These are phyloP conservation scores for Chloropsis cyanopogon DNA, from an alignment of 2,113 vertebrate species.

Conservation along the genomic window DNA sequence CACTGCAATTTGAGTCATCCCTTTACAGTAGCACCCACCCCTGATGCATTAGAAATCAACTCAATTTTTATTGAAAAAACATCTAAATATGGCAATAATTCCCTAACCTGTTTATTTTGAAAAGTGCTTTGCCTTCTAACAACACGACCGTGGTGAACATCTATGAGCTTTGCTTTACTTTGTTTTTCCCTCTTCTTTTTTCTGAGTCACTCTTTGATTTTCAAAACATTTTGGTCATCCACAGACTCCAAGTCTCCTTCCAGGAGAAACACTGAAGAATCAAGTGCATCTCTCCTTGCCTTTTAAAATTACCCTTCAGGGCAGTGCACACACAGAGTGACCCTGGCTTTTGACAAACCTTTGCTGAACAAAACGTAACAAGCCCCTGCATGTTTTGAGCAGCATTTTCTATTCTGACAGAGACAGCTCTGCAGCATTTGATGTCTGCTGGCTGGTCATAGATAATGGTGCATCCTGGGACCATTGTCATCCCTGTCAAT, in stretches of 20 bases:
- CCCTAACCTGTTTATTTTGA: slow-evolving; percentile 62
- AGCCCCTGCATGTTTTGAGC: slow-evolving; percentile 80
- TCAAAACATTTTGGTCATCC: slow-evolving; percentile 85
- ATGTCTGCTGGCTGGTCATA: slow-evolving; percentile 93
- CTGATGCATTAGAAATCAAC: slow-evolving; percentile 44
- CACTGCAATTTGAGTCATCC: slow-evolving; percentile 63
- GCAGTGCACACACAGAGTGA: slow-evolving; percentile 82
- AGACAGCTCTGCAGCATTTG: slow-evolving; percentile 89
- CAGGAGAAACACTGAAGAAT: slow-evolving; percentile 77
- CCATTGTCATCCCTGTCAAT: slow-evolving; percentile 98
- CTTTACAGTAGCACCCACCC: slow-evolving; percentile 47
- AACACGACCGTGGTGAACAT: slow-evolving; percentile 12
- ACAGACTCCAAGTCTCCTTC: slow-evolving; percentile 75
- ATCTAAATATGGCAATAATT: slow-evolving; percentile 74
- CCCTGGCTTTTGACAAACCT: slow-evolving; percentile 92
- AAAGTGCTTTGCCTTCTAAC: slow-evolving; percentile 67
- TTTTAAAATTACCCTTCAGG: slow-evolving; percentile 83
- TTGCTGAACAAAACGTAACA: slow-evolving; percentile 90
- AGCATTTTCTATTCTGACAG: slow-evolving; percentile 88
- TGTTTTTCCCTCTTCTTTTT: slow-evolving; percentile 66
- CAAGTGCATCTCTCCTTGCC: slow-evolving; percentile 75
- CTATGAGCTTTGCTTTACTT: slow-evolving; percentile 72
- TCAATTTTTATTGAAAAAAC: slow-evolving; percentile 65
- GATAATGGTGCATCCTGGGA: slow-evolving; percentile 99
- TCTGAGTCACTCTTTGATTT: slow-evolving; percentile 80